These are phyloP conservation scores for Myzus persicae DNA, from an alignment of 1,140 invertebrate species.

Conservation along the genomic window DNA sequence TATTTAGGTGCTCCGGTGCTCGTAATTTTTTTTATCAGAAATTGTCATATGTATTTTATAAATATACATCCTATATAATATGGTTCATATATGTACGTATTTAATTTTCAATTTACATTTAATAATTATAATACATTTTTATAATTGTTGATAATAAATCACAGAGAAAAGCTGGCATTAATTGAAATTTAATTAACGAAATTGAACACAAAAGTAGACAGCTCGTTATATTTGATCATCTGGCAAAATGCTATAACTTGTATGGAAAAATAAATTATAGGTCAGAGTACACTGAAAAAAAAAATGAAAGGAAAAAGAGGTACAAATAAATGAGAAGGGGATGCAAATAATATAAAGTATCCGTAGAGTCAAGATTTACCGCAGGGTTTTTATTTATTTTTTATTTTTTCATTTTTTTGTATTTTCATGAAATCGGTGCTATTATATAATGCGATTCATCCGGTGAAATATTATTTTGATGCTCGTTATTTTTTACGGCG, in stretches of 20 bases:
- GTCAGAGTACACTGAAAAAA: constrained; percentile 27
- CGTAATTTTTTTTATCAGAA: no score
- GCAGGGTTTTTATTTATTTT: constrained; percentile 16
- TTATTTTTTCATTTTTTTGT: constrained; percentile 33
- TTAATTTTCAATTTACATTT: constrained; percentile 23
- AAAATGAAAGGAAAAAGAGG: constrained; percentile 34
- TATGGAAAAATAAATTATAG: constrained; percentile 45
- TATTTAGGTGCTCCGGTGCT: no score
- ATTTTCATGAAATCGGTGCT: constrained; percentile 55
- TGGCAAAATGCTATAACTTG: constrained; percentile 50
- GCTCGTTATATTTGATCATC: constrained; percentile 54
- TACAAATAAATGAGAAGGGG: constrained; percentile 47
- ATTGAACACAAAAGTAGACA: constrained; percentile 48
- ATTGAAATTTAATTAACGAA: constrained; percentile 45
- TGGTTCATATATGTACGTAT: not conserved
- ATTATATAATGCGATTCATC: constrained; percentile 57
- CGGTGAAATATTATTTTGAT: constrained; percentile 55
- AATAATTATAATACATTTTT: constrained; percentile 20
- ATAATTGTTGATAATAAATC: constrained; percentile 28
- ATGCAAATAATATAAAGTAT: constrained; percentile 50
- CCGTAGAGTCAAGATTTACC: constrained; percentile 9
- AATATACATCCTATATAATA: not conserved
- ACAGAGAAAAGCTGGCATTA: constrained; percentile 18
- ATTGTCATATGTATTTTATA: not conserved
- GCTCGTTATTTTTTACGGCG: constrained; percentile 56